Percentiles rank a stretch among this genome's conserved stretches.
These are phyloP conservation scores for Crioceris asparagi DNA, from an alignment of 2,888 invertebrate species.

Conservation along the genomic window DNA sequence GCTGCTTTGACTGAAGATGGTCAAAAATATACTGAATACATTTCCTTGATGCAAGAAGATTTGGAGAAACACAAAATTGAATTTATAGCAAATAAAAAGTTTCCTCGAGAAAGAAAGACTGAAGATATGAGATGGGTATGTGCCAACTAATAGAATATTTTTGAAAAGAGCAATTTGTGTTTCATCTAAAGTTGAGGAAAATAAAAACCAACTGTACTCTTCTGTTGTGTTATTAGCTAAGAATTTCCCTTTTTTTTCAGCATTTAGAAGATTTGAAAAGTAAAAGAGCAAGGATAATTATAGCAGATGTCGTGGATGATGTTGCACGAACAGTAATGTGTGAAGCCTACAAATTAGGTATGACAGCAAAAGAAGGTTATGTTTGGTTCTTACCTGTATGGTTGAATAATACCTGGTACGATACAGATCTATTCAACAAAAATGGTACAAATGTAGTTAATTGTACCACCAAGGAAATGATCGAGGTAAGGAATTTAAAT, in stretches of 20 bases:
- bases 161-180: too few species aligned
- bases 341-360: conserved; percentile 60
- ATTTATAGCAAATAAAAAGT: conserved; percentile 58
- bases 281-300: conserved; percentile 62
- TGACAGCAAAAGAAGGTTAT: conserved; percentile 61
- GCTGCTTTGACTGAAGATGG: conserved; percentile 71
- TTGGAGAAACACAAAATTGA: conserved; percentile 51
- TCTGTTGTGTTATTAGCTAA: too few species aligned
- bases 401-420: conserved; percentile 52
- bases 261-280: conserved; percentile 54
- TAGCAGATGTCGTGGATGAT: conserved; percentile 66
- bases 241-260: too few species aligned
- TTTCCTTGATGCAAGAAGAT: conserved; percentile 56
- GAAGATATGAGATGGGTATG: conserved; percentile 49
- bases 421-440: conserved; percentile 43
- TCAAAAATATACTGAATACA: conserved; percentile 67
- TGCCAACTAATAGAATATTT: too few species aligned
- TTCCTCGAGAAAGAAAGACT: conserved; percentile 47
- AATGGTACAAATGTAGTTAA: conserved; percentile 32
- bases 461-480: conserved; percentile 53
- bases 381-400: conserved; percentile 81
- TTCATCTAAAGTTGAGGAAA: too few species aligned
- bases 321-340: conserved; percentile 70
- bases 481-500: conserved; percentile 34
- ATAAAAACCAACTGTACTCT: too few species aligned